Conservation (phyloP, 1,140 invertebrate species). For the Leptinotarsa lineolata region DNA sequence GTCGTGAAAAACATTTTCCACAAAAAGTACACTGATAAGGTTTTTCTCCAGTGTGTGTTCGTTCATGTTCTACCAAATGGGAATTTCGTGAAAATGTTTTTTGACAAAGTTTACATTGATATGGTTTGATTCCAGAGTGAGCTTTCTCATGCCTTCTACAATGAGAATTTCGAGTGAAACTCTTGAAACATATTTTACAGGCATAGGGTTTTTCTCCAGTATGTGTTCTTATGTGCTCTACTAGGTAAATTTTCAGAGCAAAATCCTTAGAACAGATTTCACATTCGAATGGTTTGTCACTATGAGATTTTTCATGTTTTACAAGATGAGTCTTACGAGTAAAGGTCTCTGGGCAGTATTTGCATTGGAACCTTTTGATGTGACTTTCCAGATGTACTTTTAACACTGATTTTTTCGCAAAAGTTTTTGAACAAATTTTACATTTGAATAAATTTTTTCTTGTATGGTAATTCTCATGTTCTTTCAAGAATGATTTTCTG, state of each 20-base stretch:
- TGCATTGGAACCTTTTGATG: not conserved
- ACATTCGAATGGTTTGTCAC: constrained; percentile 31
- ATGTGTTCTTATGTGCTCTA: constrained; percentile 27
- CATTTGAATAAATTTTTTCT: constrained; percentile 11
- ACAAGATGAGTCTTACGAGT: constrained; percentile 1
- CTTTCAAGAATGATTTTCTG: not conserved
- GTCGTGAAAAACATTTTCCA: not conserved
- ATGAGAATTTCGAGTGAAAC: constrained; percentile 30
- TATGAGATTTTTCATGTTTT: constrained; percentile 17
- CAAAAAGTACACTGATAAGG: constrained; percentile 7
- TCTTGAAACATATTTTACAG: constrained; percentile 30
- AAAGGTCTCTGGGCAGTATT: constrained; percentile 40
- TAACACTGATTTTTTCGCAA: not conserved
- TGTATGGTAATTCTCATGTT: not conserved
- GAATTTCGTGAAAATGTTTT: constrained; percentile 63
- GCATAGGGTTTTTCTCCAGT: constrained; percentile 27
- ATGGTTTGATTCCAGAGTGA: constrained; percentile 57
- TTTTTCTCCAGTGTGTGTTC: constrained; percentile 19
- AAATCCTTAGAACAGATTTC: constrained; percentile 29
- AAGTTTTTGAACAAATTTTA: constrained; percentile 22
- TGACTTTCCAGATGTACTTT: constrained; percentile 15
- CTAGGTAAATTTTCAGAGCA: constrained; percentile 25
- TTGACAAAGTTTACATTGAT: constrained; percentile 64
- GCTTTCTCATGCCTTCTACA: constrained; percentile 29
- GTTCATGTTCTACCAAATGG: constrained; percentile 52